These are phyloP conservation scores for Rapana venosa DNA, from an alignment of 2,888 invertebrate species.

Conservation along the genomic window DNA sequence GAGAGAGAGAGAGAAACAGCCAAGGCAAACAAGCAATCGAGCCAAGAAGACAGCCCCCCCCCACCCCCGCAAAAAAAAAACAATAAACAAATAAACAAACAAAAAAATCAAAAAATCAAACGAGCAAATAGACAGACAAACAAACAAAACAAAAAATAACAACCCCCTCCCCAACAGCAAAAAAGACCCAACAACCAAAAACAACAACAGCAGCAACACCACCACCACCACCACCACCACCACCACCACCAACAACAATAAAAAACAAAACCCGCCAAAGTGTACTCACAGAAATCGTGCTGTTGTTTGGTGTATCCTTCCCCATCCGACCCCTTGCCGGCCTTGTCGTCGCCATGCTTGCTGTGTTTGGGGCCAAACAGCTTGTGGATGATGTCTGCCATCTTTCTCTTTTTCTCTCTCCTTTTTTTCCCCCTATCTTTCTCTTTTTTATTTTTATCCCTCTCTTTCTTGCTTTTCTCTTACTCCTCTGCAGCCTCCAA, in stretches of 20 bases:
- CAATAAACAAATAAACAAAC: neutral
- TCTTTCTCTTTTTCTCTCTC: slow-evolving; percentile 13
- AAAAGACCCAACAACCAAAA: neutral
- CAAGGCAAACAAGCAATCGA: no score
- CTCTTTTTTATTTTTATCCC: neutral
- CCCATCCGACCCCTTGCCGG: slow-evolving; percentile 39
- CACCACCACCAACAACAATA: neutral
- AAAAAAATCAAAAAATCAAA: no score
- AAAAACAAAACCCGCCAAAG: neutral
- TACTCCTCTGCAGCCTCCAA: neutral
- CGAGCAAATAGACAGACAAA: no score
- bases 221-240: neutral
- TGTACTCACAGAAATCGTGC: slow-evolving; percentile 52
- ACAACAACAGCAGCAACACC: neutral
- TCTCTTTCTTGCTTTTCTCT: neutral
- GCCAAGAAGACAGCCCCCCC: no score
- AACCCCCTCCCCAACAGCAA: neutral
- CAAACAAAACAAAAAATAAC: neutral
- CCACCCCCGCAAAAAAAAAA: no score
- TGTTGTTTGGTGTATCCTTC: slow-evolving; percentile 53
- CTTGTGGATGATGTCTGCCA: slow-evolving; percentile 71
- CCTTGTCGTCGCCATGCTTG: slow-evolving; percentile 39
- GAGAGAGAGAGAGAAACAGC: neutral
- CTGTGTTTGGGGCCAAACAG: slow-evolving; percentile 53
- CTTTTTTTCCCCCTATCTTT: neutral